Base-by-base conservation (phyloP, 1,140 invertebrate species). In the Anastatus disparis region DNA sequence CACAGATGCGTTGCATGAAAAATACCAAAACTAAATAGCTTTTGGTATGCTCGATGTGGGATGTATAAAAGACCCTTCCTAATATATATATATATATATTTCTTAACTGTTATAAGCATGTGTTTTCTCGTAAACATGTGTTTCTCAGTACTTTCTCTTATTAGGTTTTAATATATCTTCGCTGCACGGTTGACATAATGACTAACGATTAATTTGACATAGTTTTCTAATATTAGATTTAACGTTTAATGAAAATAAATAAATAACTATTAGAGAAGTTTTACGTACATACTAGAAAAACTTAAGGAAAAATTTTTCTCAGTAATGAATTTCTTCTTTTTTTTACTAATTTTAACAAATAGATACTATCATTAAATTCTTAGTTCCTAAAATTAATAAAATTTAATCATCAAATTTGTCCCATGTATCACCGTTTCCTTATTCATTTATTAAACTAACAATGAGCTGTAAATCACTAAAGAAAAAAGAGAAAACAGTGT, bases 1-100 rank as follows among this genome's bases (percentile, higher is more conserved):
- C 66, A 24, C 66, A 61, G 58, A 63, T 53, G 67, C 67, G 56
- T n/a, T n/a, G n/a, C n/a, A n/a, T n/a, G n/a, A n/a, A n/a, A n/a
- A n/a, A n/a, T n/a, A n/a, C n/a, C n/a, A n/a, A n/a, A n/a, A n/a
- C n/a, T n/a, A n/a, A n/a, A n/a, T n/a, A n/a, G n/a, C n/a, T n/a
- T n/a, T n/a, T n/a, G n/a, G n/a, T n/a, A n/a, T n/a, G n/a, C n/a
- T n/a, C n/a, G n/a, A n/a, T n/a, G n/a, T n/a, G n/a, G n/a, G n/a
- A n/a, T n/a, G n/a, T n/a, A n/a, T n/a, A n/a, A n/a, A n/a, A n/a
- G n/a, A n/a, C n/a, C n/a, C n/a, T n/a, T n/a, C n/a, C n/a, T n/a
- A n/a, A n/a, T 35, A 35, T 35, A 35, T 10, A 10, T 35, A 35
- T 35, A 35, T 35, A 35, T 35, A 35, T 50, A 50, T 13, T 24